A percentile compares a stretch with the other conserved stretches of the same genome.
Conservation (phyloP, 2,113 vertebrate species). For the Oncorhynchus mykiss region DNA sequence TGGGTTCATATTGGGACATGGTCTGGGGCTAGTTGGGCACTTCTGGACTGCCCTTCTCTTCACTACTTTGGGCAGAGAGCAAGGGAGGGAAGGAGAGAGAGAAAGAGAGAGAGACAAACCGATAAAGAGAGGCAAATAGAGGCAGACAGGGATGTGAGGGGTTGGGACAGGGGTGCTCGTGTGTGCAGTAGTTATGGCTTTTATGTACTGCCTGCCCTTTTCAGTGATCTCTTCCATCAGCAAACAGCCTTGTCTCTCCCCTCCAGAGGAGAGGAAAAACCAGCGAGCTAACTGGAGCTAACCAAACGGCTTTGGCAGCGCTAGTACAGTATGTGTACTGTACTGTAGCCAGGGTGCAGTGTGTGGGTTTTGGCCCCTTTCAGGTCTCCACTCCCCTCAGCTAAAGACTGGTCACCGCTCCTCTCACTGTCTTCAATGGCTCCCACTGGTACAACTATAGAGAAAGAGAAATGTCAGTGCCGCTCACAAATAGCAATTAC, state of each 20-base stretch:
- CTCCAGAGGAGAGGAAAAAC: neutral
- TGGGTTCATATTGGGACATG: slow-evolving; percentile 59
- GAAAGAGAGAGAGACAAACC: neutral
- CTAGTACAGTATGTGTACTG: neutral
- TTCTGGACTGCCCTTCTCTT: slow-evolving; percentile 36
- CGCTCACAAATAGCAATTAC: too few relatives aligned
- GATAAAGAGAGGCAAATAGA: neutral
- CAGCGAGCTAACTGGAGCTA: neutral
- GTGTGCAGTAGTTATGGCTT: slow-evolving; percentile 49
- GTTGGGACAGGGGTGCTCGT: slow-evolving; percentile 15
- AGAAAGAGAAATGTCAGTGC: too few relatives aligned
- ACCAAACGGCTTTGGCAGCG: neutral
- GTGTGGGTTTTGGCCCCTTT: neutral
- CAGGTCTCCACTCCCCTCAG: neutral
- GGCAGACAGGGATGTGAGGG: neutral
- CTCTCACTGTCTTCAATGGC: too few relatives aligned
- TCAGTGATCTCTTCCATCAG: slow-evolving; percentile 57
- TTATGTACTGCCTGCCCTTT: slow-evolving; percentile 45
- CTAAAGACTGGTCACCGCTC: too few relatives aligned
- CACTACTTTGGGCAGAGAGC: too few relatives aligned
- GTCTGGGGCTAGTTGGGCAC: slow-evolving; percentile 55
- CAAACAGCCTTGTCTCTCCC: slow-evolving; percentile 62
- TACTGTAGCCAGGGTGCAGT: neutral
- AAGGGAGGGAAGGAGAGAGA: neutral
- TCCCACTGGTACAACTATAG: too few relatives aligned